Conservation (phyloP, 2,113 vertebrate species). For the Siniperca knerii region DNA sequence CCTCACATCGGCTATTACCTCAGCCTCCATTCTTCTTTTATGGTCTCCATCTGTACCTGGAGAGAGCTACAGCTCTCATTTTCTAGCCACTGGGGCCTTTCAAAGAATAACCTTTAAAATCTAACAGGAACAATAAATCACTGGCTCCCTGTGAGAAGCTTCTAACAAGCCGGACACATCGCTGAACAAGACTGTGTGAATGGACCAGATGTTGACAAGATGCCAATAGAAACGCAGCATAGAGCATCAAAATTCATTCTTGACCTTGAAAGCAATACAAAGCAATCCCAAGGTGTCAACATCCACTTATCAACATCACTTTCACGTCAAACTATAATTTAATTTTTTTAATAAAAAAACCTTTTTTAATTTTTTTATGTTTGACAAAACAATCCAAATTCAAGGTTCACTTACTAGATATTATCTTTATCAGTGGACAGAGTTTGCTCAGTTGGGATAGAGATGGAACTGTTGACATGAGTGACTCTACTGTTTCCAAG, state of each 20-base stretch:
- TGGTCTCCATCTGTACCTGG: neutral
- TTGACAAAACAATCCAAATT: too few relatives aligned
- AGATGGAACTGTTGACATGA: too few relatives aligned
- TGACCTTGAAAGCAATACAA: constrained; percentile 6
- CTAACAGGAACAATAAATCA: constrained; percentile 35
- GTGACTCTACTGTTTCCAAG: too few relatives aligned
- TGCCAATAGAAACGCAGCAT: neutral
- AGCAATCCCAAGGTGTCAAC: neutral
- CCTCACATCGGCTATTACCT: constrained; percentile 4
- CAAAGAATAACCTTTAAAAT: constrained; percentile 39
- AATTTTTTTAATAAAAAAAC: neutral
- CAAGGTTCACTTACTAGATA: too few relatives aligned
- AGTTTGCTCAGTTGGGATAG: too few relatives aligned
- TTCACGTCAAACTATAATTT: neutral
- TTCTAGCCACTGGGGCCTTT: constrained; percentile 14
- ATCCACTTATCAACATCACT: neutral
- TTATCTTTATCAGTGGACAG: too few relatives aligned
- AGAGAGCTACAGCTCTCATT: constrained; percentile 3
- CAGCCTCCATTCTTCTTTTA: neutral
- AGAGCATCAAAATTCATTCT: neutral
- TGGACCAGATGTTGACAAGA: constrained; percentile 9
- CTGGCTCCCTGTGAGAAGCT: constrained; percentile 4
- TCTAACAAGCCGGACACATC: neutral
- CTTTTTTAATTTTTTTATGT: too few relatives aligned
- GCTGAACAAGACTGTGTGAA: neutral